Evolutionary conservation across 2,888 invertebrate genomes (phyloP), one percentile per base, ranked within the genome.

Genomic region (Alloscopus bannaensis): DNA sequence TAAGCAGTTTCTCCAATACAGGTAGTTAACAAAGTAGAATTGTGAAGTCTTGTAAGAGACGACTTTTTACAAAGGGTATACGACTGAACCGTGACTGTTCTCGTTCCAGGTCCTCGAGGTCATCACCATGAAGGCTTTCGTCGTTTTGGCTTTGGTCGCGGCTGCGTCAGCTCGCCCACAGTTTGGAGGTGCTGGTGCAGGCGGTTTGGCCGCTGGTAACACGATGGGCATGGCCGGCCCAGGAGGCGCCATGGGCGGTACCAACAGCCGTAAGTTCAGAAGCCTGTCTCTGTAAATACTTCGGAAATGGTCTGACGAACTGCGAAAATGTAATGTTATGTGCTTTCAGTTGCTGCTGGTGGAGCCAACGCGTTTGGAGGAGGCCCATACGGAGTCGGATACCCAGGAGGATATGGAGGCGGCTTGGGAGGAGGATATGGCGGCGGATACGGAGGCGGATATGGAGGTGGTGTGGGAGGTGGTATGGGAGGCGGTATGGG

Each of bases 121-220:
- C n/a, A n/a, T 31, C 31, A 82, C 24, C 24, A 81, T 82, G 83
- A 77, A 77, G 45, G 65, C 24, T 65, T 70, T 82, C 31, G 55
- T 71, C 18, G 20, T 82, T 20, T 55, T 82, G 26, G 81, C 80
- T 24, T 42, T 84, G 26, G 55, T 80, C 50, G 60, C 71, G 11
- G 80, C 62, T 31, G 84, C 81, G 16, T 47, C 28, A 0, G 81
- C 82, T n/a, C 6, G 16, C 0, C 84, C 84, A 20, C 84, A 84
- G 52, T 80, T 66, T 6, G 79, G 55, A 13, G 70, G 55, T 3
- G 57, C 57, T 24, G 71, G 20, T 31, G 47, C 1, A 18, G 66
- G 40, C n/a, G 47, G 47, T 47, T 3, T n/a, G 3, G 47, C 47
- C 8, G 47, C 47, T n/a, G 47, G 11, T 36, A 36, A 36, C 13